phyloP scores from a whole-genome alignment of 2,797 vertebrate genomes.

The Buceros bicornis region DNA sequence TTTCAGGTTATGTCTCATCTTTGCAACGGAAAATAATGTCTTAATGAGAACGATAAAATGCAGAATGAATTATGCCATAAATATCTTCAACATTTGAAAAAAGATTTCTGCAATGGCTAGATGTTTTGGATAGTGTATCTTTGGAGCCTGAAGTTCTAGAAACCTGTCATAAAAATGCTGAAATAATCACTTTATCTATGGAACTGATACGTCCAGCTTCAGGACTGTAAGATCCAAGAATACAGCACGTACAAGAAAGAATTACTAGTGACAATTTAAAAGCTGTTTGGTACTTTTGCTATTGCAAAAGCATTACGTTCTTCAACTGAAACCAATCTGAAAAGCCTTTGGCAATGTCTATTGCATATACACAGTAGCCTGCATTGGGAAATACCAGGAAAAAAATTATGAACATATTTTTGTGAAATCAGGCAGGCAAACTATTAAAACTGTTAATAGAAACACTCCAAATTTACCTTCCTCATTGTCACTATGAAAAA shows the following conservation, averaged over 20 bases:
- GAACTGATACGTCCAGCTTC: neutral
- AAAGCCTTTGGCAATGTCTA: neutral
- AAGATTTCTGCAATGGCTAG: neutral
- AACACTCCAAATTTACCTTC: neutral
- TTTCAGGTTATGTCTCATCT: neutral
- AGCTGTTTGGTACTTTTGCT: neutral
- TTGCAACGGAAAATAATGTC: neutral
- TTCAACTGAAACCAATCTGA: neutral
- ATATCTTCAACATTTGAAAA: neutral
- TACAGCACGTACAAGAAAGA: neutral
- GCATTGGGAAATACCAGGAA: neutral
- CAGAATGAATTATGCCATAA: neutral
- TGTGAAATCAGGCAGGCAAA: neutral
- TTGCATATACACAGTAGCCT: neutral
- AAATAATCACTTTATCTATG: neutral
- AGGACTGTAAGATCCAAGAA: neutral
- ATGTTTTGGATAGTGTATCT: neutral
- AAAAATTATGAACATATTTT: neutral
- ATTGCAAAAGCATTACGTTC: neutral
- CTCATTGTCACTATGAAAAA: neutral
- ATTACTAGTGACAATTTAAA: neutral
- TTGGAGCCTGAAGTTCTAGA: neutral
- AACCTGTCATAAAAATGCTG: neutral
- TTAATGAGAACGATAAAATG: neutral
- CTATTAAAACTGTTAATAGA: neutral